phyloP scores from a whole-genome alignment of 1,140 invertebrate genomes.

The Drosophila pseudoananassae region DNA sequence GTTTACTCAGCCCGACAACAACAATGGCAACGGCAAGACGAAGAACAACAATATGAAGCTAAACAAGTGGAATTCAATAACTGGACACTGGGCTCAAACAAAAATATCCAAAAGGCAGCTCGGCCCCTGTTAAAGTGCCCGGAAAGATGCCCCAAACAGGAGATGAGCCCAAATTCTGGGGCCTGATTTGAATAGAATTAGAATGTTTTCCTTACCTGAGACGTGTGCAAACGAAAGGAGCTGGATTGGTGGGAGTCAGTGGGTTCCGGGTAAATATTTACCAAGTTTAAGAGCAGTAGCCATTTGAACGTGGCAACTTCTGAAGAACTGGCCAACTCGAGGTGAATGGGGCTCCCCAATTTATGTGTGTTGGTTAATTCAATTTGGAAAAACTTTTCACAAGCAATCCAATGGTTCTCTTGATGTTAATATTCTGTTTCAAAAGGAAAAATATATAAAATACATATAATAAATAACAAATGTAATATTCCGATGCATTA shows the following conservation, averaged over 20 bases:
- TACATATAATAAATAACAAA: neutral
- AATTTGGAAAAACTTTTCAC: conserved; percentile 54
- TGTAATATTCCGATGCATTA: neutral
- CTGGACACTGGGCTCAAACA: conserved; percentile 74
- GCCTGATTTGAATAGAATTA: conserved; percentile 68
- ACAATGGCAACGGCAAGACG: conserved; percentile 13
- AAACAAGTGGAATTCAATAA: conserved; percentile 80
- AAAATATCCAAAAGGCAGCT: conserved; percentile 64
- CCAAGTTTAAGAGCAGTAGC: conserved; percentile 55
- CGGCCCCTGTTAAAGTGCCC: conserved; percentile 75
- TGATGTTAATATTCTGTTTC: neutral
- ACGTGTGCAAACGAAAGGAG: conserved; percentile 35
- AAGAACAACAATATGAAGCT: conserved; percentile 66
- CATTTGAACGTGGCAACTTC: conserved; percentile 39
- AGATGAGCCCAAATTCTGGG: conserved; percentile 28
- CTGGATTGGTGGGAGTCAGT: conserved; percentile 6
- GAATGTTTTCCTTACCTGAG: conserved; percentile 45
- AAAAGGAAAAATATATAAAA: neutral
- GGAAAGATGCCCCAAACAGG: conserved; percentile 44
- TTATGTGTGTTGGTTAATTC: conserved; percentile 59
- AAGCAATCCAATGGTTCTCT: neutral
- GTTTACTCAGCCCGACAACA: conserved; percentile 69
- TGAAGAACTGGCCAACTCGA: conserved; percentile 18
- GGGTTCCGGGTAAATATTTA: conserved; percentile 67
- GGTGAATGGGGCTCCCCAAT: conserved; percentile 7